These are phyloP conservation scores for Amitus sp. DNA, from an alignment of 2,888 invertebrate genomes.

Conservation along the genomic window DNA sequence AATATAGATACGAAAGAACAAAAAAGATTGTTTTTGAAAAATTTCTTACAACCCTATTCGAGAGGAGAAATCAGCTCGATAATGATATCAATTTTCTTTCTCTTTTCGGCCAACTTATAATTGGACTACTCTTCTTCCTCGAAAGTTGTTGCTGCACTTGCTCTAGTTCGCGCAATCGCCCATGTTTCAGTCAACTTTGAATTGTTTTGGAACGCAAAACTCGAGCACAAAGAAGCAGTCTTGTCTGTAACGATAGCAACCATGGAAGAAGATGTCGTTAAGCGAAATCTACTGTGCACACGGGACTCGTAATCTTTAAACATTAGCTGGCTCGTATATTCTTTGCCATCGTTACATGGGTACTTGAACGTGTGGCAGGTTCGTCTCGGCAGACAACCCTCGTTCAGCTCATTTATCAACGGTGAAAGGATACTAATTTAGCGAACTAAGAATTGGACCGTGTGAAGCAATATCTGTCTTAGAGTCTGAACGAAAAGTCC, in stretches of 20 bases:
- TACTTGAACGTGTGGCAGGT: constrained; percentile 51
- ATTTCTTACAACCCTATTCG: background rate
- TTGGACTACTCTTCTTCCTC: background rate
- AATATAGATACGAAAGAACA: no score
- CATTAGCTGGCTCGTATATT: constrained; percentile 47
- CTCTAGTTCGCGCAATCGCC: constrained; percentile 20
- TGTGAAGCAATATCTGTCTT: no score
- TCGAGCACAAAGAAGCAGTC: constrained; percentile 18
- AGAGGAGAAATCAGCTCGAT: no score
- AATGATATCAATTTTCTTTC: background rate
- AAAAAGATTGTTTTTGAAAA: no score
- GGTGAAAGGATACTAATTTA: constrained; percentile 32
- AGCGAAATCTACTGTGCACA: constrained; percentile 47
- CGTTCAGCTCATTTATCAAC: constrained; percentile 39
- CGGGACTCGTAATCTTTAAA: constrained; percentile 57
- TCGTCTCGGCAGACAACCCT: constrained; percentile 41
- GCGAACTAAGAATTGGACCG: constrained; percentile 26
- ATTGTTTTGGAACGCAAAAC: constrained; percentile 22
- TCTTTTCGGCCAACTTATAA: background rate
- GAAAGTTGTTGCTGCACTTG: background rate
- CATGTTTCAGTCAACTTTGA: constrained; percentile 17
- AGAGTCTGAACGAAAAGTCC: no score
- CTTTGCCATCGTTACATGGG: constrained; percentile 57
- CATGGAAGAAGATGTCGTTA: constrained; percentile 41
- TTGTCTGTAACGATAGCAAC: constrained; percentile 24